These are phyloP conservation scores for Cyanistes caeruleus DNA, from an alignment of 2,113 vertebrate genomes.

Conservation along the genomic window DNA sequence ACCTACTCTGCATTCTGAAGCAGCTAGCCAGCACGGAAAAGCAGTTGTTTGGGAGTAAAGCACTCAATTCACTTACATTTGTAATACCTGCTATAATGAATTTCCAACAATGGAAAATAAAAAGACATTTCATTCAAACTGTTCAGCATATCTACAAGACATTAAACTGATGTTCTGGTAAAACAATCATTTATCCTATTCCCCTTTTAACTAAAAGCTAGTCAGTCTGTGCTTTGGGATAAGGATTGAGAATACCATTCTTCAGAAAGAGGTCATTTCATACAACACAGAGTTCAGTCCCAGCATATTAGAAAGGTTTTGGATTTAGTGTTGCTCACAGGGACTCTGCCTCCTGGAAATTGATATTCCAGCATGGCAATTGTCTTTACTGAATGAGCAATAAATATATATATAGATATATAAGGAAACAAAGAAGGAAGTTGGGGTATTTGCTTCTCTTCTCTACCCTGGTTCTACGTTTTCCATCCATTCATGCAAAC, in stretches of 20 bases:
- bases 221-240: neutral
- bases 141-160: neutral
- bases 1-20: neutral
- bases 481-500: neutral
- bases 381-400: neutral
- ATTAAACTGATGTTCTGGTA: neutral
- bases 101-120: neutral
- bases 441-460: neutral
- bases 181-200: neutral
- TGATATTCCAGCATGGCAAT: neutral
- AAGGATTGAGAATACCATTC: neutral
- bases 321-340: neutral
- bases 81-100: neutral
- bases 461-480: neutral
- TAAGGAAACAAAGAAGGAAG: neutral
- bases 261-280: neutral
- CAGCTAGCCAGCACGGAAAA: neutral
- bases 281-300: neutral
- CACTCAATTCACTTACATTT: neutral
- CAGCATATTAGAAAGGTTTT: neutral
- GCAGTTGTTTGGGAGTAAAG: neutral
- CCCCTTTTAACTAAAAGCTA: neutral
- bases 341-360: neutral
- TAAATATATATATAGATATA: neutral
- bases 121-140: conserved; percentile 1